Evolutionary conservation across 64 coral and sea anemone species (phyloP).

Genomic region (Montipora capricornis): DNA sequence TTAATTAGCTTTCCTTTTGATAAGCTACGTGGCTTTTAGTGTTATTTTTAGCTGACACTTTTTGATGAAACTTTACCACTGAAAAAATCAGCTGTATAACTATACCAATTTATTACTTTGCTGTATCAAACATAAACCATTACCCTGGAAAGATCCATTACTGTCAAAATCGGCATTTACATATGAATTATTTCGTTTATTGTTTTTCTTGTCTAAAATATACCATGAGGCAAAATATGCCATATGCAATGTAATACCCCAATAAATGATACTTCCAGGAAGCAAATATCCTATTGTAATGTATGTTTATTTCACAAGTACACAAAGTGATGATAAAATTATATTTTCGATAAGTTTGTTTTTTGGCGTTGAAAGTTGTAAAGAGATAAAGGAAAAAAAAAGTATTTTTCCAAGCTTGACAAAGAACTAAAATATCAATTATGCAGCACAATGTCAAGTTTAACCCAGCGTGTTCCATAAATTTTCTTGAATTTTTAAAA

Average conservation of each 20-base stretch:
- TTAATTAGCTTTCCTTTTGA: not conserved
- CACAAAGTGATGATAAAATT: not conserved
- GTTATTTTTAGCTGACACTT: not conserved
- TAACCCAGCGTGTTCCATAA: not conserved
- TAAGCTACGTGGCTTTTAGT: not conserved
- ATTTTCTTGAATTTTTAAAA: too few relatives aligned
- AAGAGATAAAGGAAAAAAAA: not conserved
- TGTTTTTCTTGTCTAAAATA: not conserved
- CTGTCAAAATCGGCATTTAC: not conserved
- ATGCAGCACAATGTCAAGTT: not conserved
- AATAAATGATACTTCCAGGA: slow-evolving; percentile 15
- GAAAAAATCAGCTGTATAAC: not conserved
- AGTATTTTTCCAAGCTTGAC: not conserved
- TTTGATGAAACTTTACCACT: not conserved
- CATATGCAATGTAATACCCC: not conserved
- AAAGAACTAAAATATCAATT: not conserved
- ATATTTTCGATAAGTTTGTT: not conserved
- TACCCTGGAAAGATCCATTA: not conserved
- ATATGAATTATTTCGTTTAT: not conserved
- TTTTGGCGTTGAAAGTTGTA: not conserved
- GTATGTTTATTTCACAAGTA: not conserved
- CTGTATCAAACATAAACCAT: slow-evolving; percentile 17
- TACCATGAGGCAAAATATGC: too few relatives aligned
- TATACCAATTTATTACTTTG: not conserved
- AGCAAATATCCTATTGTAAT: not conserved